These are phyloP conservation scores for Steinernema carpocapsae DNA, from an alignment of 2,888 invertebrate genomes.

Conservation along the genomic window DNA sequence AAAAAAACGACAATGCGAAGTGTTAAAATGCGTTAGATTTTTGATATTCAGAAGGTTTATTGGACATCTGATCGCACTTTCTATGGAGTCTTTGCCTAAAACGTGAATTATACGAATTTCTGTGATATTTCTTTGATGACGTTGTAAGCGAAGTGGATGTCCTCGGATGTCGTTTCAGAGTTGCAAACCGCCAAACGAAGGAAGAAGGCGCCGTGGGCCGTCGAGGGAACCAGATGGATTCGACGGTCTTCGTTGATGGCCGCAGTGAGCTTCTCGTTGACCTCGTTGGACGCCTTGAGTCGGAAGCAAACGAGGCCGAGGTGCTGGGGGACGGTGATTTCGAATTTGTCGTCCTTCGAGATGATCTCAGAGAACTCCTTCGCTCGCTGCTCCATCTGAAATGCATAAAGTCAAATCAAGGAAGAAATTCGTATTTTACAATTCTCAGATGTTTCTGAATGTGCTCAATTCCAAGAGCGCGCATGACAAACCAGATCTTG, in stretches of 20 bases:
- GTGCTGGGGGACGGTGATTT: conserved; percentile 82
- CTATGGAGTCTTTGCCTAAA: too few relatives aligned
- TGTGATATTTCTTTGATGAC: conserved; percentile 69
- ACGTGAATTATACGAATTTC: conserved; percentile 15
- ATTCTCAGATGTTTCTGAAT: conserved; percentile 88
- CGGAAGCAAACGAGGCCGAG: conserved; percentile 92
- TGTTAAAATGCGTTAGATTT: too few relatives aligned
- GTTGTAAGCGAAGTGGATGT: conserved; percentile 70
- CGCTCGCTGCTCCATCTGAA: conserved; percentile 75
- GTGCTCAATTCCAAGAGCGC: conserved; percentile 89
- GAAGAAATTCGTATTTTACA: conserved; percentile 62
- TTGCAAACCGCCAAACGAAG: conserved; percentile 72
- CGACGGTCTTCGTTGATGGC: conserved; percentile 71
- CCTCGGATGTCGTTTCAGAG: conserved; percentile 68
- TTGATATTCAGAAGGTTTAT: too few relatives aligned
- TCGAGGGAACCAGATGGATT: conserved; percentile 72
- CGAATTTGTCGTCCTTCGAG: conserved; percentile 79
- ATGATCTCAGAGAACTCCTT: conserved; percentile 80
- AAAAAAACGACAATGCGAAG: too few relatives aligned
- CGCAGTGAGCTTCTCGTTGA: conserved; percentile 69
- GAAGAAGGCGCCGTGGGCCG: conserved; percentile 70
- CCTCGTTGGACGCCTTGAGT: conserved; percentile 74
- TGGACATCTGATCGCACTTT: too few relatives aligned
- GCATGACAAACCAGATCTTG: conserved; percentile 94
- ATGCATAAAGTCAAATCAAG: neutral